These are phyloP conservation scores for Leucophenga montana DNA, from an alignment of 2,888 invertebrate genomes.

Conservation along the genomic window DNA sequence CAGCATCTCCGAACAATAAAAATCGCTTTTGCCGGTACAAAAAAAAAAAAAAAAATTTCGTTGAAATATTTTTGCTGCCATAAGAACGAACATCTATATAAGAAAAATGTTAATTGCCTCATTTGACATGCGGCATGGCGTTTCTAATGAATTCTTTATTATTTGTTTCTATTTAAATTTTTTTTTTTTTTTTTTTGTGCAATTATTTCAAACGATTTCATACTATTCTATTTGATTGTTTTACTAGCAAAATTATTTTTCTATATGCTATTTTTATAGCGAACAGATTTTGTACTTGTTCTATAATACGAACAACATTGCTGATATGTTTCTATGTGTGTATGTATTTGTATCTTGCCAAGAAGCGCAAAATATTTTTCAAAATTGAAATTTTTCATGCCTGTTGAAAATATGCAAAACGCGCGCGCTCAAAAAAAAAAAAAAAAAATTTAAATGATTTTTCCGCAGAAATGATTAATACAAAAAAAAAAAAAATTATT, in stretches of 20 bases:
- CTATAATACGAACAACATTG: slow-evolving; percentile 38
- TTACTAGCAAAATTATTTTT: slow-evolving; percentile 39
- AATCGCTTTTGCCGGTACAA: too few species aligned
- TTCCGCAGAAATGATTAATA: slow-evolving; percentile 9
- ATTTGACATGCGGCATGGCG: slow-evolving; percentile 64
- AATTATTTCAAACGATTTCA: neutral
- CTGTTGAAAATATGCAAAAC: slow-evolving; percentile 13
- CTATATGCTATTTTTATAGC: too few species aligned
- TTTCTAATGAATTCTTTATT: slow-evolving; percentile 20
- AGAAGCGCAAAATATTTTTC: slow-evolving; percentile 14
- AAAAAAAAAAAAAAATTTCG: too few species aligned
- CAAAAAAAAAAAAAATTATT: slow-evolving; percentile 4
- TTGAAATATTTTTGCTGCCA: slow-evolving; percentile 14
- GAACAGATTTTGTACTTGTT: too few species aligned
- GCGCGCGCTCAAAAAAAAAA: neutral
- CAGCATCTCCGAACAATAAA: too few species aligned
- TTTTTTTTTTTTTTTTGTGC: neutral
- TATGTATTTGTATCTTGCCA: slow-evolving; percentile 29
- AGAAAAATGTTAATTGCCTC: slow-evolving; percentile 67
- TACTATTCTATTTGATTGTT: slow-evolving; percentile 43
- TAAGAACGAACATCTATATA: neutral
- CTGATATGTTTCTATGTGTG: slow-evolving; percentile 35
- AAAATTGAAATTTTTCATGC: slow-evolving; percentile 21
- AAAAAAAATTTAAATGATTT: neutral
- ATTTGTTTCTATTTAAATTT: neutral